Percentiles rank a stretch among this genome's conserved stretches.
phyloP scores from a whole-genome alignment of 2,888 invertebrate genomes.

The Hylaea fasciaria region DNA sequence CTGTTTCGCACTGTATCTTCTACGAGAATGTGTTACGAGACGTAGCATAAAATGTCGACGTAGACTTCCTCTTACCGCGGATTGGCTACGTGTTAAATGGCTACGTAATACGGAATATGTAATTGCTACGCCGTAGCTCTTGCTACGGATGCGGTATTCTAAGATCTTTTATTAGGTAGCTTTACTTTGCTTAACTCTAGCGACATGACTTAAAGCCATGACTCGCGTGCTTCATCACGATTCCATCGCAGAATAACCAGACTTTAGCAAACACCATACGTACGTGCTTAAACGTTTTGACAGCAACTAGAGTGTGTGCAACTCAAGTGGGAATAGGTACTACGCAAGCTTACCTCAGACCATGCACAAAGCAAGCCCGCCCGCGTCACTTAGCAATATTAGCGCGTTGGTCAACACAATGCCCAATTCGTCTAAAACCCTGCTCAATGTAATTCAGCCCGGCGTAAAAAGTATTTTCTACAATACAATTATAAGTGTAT shows the following conservation, averaged over 20 bases:
- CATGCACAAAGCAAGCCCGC: no score
- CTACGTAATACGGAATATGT: constrained; percentile 30
- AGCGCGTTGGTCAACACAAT: no score
- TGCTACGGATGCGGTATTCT: constrained; percentile 18
- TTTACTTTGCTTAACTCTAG: background rate
- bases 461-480: background rate
- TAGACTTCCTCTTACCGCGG: constrained; percentile 29
- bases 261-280: no score
- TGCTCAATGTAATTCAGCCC: background rate
- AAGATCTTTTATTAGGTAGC: constrained; percentile 11
- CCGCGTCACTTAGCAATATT: no score
- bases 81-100: constrained; percentile 36
- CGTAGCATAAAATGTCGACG: constrained; percentile 34
- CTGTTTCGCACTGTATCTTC: constrained; percentile 11
- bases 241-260: no score
- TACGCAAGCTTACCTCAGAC: no score
- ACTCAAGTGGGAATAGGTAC: no score
- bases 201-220: background rate
- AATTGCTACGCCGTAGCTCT: constrained; percentile 25
- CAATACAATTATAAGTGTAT: background rate
- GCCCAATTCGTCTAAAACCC: no score
- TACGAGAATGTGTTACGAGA: constrained; percentile 35
- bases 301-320: no score
- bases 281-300: no score
- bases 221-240: no score